Conservation (phyloP, 2,888 invertebrate genomes). For the Drosophila ochracea region DNA sequence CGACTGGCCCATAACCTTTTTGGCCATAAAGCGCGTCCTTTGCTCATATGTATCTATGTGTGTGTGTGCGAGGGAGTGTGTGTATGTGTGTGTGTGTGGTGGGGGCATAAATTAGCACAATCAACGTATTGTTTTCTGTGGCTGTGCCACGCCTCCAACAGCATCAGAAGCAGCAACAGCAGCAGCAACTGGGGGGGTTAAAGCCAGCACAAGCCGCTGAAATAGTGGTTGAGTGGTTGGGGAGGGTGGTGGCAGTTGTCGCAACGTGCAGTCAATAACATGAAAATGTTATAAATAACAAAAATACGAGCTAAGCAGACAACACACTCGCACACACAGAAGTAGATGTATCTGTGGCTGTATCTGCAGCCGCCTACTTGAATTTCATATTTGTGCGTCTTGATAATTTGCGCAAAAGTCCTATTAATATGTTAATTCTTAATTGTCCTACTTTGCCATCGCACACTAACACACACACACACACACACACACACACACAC, state of each 20-base stretch:
- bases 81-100: conserved; percentile 5
- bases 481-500: conserved; percentile 14
- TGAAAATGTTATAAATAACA: conserved; percentile 79
- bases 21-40: conserved; percentile 72
- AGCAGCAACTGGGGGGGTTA: background rate
- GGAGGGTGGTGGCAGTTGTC: conserved; percentile 29
- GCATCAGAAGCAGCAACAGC: conserved; percentile 10
- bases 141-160: conserved; percentile 53
- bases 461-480: conserved; percentile 28
- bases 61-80: background rate
- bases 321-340: conserved; percentile 14
- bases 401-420: conserved; percentile 81
- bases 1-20: conserved; percentile 71
- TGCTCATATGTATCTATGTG: conserved; percentile 36
- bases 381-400: conserved; percentile 67
- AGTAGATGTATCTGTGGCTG: conserved; percentile 22
- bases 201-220: background rate
- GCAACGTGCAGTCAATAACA: conserved; percentile 74
- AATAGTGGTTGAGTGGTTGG: conserved; percentile 5
- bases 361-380: conserved; percentile 35
- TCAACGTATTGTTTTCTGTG: conserved; percentile 78
- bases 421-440: conserved; percentile 82
- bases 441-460: conserved; percentile 70
- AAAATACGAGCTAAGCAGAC: conserved; percentile 61
- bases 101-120: conserved; percentile 79